Evolutionary conservation across 2,888 invertebrate species (phyloP), one percentile per base, ranked within the genome.

Genomic region (Rhingia rostrata): DNA sequence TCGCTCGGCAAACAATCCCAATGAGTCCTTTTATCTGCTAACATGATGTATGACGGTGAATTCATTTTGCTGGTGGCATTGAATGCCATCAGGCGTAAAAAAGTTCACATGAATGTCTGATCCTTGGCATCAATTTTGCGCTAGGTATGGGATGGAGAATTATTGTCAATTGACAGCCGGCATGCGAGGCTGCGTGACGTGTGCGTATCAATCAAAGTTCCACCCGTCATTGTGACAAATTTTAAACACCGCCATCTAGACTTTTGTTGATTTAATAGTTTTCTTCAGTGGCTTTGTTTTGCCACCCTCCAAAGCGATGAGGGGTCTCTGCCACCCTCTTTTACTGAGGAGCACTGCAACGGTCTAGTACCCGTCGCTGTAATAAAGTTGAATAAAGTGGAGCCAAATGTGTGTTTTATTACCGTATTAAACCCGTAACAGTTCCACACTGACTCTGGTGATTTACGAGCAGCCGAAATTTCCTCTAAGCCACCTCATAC

Each of bases 131-230:
- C 67, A n/a, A 43, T 9, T 43, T 33, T 54, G 45, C 51, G 61
- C 1, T 3, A 33, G 41, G 33, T 14, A 9, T 35, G 30, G 7
- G 6, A 39, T 49, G 41, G 14, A 54, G 14, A 30, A 30, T 10
- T 41, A 84, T 66, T 84, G 74, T 70, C 80, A 80, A 74, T 66
- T 45, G 79, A 67, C 83, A 86, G 86, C 86, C 74, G 82, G 75
- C 86, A 87, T 87, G 87, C 87, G 86, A 87, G 82, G 82, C 86
- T 87, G 87, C 87, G 87, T 87, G 87, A 87, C 87, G 75, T 85
- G 61, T 86, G 86, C 86, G 86, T 87, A 87, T 87, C 86, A 87
- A 87, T 87, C 87, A 87, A 78, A 84, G 81, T 87, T 84, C 60
- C 84, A 66, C 60, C 80, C 74, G 70, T 75, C 70, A 45, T 79